phyloP scores from a whole-genome alignment of 2,113 vertebrate genomes.

The Cathartes aura region DNA sequence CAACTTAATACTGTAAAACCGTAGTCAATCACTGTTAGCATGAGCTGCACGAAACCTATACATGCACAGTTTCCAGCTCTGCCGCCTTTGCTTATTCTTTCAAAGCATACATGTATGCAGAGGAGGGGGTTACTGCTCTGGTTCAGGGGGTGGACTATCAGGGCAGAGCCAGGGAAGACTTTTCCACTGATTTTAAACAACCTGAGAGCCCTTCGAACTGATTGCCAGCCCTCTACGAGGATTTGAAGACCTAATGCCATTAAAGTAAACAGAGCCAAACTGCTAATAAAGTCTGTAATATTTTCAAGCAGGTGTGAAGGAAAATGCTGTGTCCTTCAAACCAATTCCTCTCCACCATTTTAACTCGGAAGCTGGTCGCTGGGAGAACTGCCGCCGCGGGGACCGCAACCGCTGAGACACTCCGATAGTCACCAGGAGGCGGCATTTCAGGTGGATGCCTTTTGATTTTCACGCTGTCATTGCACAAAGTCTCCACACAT shows the following conservation, averaged over 20 bases:
- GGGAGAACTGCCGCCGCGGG: neutral
- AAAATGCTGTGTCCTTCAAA: neutral
- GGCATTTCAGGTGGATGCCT: neutral
- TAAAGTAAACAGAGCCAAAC: neutral
- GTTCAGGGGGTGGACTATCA: neutral
- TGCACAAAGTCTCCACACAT: neutral
- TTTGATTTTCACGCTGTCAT: neutral
- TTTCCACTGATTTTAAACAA: neutral
- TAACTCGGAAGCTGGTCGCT: no score
- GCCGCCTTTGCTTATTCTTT: neutral
- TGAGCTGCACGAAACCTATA: accelerated
- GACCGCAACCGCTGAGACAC: neutral
- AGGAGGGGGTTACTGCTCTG: neutral
- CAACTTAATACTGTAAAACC: neutral
- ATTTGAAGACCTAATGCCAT: neutral
- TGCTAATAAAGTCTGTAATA: no score
- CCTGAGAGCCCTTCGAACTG: neutral
- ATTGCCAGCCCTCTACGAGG: neutral
- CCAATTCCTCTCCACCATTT: no score
- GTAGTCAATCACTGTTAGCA: neutral
- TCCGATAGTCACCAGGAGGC: neutral
- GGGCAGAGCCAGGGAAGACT: neutral
- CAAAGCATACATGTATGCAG: accelerated
- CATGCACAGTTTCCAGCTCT: neutral
- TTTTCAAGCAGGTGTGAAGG: neutral